These are phyloP conservation scores for Sapayoa aenigma DNA, from an alignment of 2,113 vertebrate genomes.

Conservation along the genomic window DNA sequence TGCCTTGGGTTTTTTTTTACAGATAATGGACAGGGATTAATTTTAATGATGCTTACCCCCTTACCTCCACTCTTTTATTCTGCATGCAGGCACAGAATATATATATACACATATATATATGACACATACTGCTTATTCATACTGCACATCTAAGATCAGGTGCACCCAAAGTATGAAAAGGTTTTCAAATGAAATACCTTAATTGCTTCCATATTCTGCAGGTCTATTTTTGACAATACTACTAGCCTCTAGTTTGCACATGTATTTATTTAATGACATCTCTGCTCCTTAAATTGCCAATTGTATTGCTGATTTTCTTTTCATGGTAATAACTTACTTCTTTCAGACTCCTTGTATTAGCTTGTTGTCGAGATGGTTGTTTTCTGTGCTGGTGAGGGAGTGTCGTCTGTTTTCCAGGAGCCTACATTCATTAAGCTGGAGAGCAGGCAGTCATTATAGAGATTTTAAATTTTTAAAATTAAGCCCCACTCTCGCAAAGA, in stretches of 20 bases:
- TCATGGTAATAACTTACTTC: not conserved
- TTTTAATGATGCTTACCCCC: not conserved
- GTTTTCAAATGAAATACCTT: conserved; percentile 11
- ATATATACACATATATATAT: not conserved
- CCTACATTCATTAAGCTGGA: not conserved
- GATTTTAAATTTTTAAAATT: not conserved
- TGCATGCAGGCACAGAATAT: not conserved
- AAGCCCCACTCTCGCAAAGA: not conserved
- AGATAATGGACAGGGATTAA: not conserved
- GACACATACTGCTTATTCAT: not conserved
- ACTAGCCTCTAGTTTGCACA: not conserved
- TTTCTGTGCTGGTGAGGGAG: not conserved
- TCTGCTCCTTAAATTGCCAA: conserved; percentile 18
- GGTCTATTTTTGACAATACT: conserved; percentile 34
- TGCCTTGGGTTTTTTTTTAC: not conserved
- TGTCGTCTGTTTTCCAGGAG: not conserved
- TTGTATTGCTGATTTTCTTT: conserved; percentile 48
- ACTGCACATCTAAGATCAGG: not conserved
- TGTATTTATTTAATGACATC: conserved; percentile 40
- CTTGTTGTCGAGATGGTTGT: not conserved
- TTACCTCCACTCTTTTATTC: not conserved
- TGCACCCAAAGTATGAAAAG: not conserved
- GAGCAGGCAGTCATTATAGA: not conserved
- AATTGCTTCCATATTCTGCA: not conserved
- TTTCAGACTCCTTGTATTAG: not conserved